A percentile compares a stretch with the other conserved stretches of the same genome.
Conservation (phyloP, 2,888 invertebrate genomes). For the Platynereis dumerilii region DNA sequence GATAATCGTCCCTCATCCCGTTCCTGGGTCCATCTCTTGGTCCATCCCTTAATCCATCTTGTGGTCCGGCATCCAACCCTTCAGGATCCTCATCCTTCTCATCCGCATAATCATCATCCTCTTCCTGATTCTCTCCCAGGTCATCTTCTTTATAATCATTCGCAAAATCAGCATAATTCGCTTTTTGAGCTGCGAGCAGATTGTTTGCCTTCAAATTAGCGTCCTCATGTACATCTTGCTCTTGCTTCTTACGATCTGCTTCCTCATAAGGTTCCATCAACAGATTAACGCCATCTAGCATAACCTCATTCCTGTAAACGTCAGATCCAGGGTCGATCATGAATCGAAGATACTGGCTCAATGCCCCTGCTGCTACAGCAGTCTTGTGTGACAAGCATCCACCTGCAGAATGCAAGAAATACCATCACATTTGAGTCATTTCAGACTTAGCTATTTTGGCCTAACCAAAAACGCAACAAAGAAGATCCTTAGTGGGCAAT, state of each 20-base stretch:
- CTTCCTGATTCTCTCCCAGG: not conserved
- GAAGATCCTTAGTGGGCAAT: no score
- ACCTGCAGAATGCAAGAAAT: conserved; percentile 47
- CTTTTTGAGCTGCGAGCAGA: not conserved
- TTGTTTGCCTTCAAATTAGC: not conserved
- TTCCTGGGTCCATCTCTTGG: not conserved
- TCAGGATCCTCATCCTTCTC: not conserved
- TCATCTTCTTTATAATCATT: not conserved
- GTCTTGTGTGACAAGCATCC: conserved; percentile 60
- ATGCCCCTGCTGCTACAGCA: conserved; percentile 57
- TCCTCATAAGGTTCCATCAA: not conserved
- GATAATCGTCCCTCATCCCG: conserved; percentile 17
- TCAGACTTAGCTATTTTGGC: no score
- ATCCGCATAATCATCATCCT: not conserved
- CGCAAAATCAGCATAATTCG: not conserved
- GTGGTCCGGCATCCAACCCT: not conserved
- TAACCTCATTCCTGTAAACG: conserved; percentile 5
- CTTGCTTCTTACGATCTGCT: not conserved
- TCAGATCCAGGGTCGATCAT: conserved; percentile 45
- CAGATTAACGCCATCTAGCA: conserved; percentile 23
- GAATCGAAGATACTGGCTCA: conserved; percentile 53
- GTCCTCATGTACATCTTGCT: not conserved
- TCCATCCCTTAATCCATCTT: not conserved
- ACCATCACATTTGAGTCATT: no score
- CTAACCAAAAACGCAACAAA: no score